Conservation (phyloP, 1,140 invertebrate species). For the Stegodyphus mimosarum region DNA sequence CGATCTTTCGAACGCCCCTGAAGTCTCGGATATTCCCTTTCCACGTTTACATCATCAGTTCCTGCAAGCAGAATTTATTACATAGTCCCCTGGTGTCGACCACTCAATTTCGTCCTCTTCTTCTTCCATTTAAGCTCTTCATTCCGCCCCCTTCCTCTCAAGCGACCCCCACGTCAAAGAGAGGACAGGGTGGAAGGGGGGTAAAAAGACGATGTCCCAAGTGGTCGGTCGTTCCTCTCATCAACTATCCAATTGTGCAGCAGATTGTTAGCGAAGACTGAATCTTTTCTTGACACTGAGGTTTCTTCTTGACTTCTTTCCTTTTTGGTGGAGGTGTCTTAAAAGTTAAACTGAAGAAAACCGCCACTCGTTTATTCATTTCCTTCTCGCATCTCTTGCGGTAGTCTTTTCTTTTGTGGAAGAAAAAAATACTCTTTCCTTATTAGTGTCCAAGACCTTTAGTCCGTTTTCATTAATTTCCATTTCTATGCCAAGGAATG, state of each 20-base stretch:
- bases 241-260: constrained; percentile 28
- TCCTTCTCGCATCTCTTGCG: too few species aligned
- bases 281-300: constrained; percentile 35
- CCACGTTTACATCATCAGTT: neutral
- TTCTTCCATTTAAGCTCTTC: constrained; percentile 39
- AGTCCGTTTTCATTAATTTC: too few species aligned
- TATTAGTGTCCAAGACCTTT: too few species aligned
- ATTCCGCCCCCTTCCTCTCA: neutral
- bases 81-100: constrained; percentile 10
- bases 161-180: neutral
- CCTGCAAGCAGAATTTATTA: constrained; percentile 23
- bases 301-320: constrained; percentile 1
- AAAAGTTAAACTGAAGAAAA: constrained; percentile 4
- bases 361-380: constrained; percentile 8
- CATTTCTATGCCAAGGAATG: too few species aligned
- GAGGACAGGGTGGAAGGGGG: neutral
- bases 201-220: constrained; percentile 1
- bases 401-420: too few species aligned
- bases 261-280: constrained; percentile 45
- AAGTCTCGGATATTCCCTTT: neutral
- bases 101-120: constrained; percentile 13
- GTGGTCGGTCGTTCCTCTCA: constrained; percentile 17
- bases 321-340: neutral
- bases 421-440: too few species aligned
- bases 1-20: too few species aligned